Evolutionary conservation across 2,113 vertebrate genomes (phyloP).

Genomic region (Elanus axillaris): DNA sequence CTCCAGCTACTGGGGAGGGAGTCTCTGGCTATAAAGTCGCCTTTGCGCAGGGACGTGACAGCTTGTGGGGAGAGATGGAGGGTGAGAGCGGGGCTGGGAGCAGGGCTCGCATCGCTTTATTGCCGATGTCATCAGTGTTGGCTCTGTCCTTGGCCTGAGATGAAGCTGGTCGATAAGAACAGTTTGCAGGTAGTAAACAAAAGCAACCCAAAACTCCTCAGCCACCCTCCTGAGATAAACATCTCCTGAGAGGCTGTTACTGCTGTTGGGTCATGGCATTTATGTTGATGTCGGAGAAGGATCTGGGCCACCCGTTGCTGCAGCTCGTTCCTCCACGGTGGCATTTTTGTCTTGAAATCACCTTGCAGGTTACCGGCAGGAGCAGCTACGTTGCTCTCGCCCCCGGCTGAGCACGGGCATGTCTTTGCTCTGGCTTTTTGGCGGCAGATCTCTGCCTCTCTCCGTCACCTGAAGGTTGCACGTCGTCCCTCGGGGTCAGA

Average conservation of each 20-base stretch:
- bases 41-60: background rate
- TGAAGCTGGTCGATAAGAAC: background rate
- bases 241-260: background rate
- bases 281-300: background rate
- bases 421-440: background rate
- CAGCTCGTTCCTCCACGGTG: fast-evolving
- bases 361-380: background rate
- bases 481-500: background rate
- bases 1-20: background rate
- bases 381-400: fast-evolving
- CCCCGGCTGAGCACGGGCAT: background rate
- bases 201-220: background rate
- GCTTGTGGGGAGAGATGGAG: background rate
- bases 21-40: background rate
- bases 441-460: background rate
- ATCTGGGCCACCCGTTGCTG: background rate
- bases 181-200: background rate
- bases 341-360: background rate
- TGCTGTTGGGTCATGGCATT: background rate
- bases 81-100: background rate
- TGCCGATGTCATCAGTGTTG: background rate
- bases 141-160: background rate
- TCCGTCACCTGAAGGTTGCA: fast-evolving
- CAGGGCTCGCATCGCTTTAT: background rate
- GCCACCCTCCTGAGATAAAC: background rate